phyloP scores from a whole-genome alignment of 2,113 vertebrate species.

The Chloebia gouldiae region DNA sequence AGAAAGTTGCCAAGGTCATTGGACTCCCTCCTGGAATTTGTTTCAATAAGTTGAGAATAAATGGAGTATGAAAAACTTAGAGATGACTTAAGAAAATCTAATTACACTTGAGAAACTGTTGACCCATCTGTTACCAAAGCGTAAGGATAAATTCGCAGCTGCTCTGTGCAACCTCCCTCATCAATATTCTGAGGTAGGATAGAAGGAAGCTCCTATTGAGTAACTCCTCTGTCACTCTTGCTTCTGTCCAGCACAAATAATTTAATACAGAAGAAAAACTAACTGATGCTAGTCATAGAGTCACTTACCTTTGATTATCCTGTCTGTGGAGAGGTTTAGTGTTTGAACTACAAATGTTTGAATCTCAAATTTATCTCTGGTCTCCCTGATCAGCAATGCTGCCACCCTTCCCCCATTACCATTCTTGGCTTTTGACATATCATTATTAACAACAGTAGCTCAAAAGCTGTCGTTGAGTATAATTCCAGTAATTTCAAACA shows the following conservation, averaged over 20 bases:
- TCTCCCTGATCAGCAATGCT: neutral
- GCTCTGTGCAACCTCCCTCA: neutral
- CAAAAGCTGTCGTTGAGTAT: neutral
- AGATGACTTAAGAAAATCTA: neutral
- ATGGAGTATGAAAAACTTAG: neutral
- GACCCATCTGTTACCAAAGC: neutral
- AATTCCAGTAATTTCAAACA: neutral
- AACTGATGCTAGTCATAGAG: neutral
- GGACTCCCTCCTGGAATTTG: neutral
- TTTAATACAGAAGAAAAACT: neutral
- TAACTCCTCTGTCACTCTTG: neutral
- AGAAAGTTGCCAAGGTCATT: neutral
- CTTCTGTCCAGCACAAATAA: neutral
- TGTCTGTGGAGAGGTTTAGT: neutral
- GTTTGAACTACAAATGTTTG: neutral
- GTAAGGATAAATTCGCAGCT: neutral
- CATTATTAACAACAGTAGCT: neutral
- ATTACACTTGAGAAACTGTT: neutral
- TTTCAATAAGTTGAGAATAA: neutral
- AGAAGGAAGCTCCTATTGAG: neutral
- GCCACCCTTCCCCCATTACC: neutral
- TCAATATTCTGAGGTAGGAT: neutral
- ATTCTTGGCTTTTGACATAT: neutral
- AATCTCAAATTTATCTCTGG: neutral
- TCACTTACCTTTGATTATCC: neutral